phyloP scores from a whole-genome alignment of 53 echinoderm and acorn worm species.

The Echinarachnius parma region DNA sequence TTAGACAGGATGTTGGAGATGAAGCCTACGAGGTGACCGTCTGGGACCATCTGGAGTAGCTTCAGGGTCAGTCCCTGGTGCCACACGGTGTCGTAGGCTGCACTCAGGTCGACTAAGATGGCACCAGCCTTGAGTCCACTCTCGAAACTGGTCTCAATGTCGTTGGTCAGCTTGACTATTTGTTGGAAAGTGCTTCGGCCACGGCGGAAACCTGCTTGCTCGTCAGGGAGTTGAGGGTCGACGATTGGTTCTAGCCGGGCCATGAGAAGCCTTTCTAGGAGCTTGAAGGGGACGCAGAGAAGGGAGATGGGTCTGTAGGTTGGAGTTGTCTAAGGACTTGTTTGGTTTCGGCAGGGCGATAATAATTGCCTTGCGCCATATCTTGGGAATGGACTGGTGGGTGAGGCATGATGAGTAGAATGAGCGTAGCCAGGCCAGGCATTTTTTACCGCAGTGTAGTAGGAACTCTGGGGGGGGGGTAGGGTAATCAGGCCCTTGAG shows the following conservation, averaged over 20 bases:
- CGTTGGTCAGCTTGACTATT: conserved; percentile 15
- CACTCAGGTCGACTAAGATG: too few species aligned
- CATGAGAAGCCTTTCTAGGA: conserved; percentile 13
- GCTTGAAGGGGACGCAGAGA: conserved; percentile 40
- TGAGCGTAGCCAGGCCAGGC: conserved; percentile 5
- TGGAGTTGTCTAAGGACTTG: conserved; percentile 37
- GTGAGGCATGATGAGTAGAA: conserved; percentile 20
- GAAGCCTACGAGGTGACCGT: too few species aligned
- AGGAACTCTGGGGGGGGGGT: conserved; percentile 21
- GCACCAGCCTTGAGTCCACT: not conserved
- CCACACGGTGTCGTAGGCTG: too few species aligned
- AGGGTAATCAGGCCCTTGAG: not conserved
- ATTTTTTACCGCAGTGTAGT: not conserved
- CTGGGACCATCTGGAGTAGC: too few species aligned
- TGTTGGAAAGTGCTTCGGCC: conserved; percentile 31
- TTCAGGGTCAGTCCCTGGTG: too few species aligned
- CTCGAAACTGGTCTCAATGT: conserved; percentile 24
- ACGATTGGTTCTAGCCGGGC: conserved; percentile 18
- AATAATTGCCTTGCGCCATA: conserved; percentile 42
- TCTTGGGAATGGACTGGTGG: conserved; percentile 19
- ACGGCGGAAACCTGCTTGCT: conserved; percentile 50
- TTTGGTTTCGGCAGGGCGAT: conserved; percentile 43
- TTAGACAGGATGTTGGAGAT: too few species aligned
- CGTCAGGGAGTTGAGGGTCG: conserved; percentile 42
- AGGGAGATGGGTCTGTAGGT: conserved; percentile 43